phyloP scores from a whole-genome alignment of 2,888 invertebrate species.

The Acheta domesticus region DNA sequence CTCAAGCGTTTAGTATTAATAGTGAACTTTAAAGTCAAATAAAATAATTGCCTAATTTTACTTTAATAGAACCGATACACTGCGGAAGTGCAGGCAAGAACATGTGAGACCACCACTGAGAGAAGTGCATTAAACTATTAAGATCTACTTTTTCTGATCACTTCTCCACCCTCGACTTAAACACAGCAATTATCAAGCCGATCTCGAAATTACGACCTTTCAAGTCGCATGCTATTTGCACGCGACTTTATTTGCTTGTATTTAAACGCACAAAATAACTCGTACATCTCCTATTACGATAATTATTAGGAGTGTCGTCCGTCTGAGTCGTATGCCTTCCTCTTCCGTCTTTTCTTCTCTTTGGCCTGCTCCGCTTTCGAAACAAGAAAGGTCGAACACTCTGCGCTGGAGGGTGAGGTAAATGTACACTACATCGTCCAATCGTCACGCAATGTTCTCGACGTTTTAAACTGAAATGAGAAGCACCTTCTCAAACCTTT shows the following conservation, averaged over 20 bases:
- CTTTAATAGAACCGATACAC: neutral
- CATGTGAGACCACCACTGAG: neutral
- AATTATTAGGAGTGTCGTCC: neutral
- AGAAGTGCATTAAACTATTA: neutral
- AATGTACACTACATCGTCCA: no score
- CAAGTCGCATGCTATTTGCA: neutral
- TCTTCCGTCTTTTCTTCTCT: neutral
- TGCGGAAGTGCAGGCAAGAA: slow-evolving; percentile 1
- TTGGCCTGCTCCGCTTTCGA: neutral
- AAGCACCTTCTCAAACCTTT: no score
- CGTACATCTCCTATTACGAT: neutral
- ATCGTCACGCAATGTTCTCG: no score
- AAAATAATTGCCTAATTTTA: neutral
- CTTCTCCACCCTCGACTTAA: neutral
- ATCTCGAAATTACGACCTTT: slow-evolving; percentile 9
- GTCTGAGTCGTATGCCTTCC: neutral
- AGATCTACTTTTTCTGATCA: neutral
- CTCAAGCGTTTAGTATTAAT: no score
- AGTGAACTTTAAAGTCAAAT: neutral
- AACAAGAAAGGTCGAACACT: neutral
- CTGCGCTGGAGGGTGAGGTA: no score
- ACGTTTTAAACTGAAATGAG: no score
- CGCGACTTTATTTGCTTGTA: neutral
- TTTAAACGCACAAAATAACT: neutral
- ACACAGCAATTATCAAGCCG: neutral